Conservation (phyloP, 2,888 invertebrate species). For the Callimorpha dominula region DNA sequence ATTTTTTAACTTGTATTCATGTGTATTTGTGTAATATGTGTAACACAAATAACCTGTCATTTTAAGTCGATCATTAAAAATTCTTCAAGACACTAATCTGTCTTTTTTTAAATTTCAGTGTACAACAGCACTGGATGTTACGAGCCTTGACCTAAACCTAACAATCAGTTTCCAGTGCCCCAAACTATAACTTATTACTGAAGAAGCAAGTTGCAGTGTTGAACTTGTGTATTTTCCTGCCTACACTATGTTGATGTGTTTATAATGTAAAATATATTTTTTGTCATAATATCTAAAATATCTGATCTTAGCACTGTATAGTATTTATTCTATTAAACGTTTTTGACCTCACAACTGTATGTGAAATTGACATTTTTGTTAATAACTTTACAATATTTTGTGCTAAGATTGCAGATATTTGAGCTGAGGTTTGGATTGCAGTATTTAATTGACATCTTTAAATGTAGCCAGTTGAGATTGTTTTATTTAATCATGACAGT, state of each 20-base stretch:
- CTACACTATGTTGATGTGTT: constrained; percentile 61
- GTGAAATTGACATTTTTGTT: constrained; percentile 44
- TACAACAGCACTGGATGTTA: constrained; percentile 76
- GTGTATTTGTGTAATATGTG: not conserved
- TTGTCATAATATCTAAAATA: constrained; percentile 61
- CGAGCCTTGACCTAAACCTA: constrained; percentile 69
- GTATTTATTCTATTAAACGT: constrained; percentile 46
- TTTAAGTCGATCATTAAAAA: constrained; percentile 5
- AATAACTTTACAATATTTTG: constrained; percentile 58
- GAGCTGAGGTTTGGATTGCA: constrained; percentile 70
- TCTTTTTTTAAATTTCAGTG: constrained; percentile 74
- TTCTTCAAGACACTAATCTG: constrained; percentile 8
- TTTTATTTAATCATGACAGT: constrained; percentile 68
- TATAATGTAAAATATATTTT: constrained; percentile 57
- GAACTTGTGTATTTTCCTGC: constrained; percentile 68
- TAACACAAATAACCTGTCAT: constrained; percentile 1
- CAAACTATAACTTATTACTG: constrained; percentile 60
- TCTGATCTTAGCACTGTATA: constrained; percentile 73
- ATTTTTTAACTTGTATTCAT: not conserved
- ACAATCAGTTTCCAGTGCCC: constrained; percentile 71
- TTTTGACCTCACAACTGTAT: constrained; percentile 47
- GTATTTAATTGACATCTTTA: constrained; percentile 76
- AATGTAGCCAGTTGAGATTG: constrained; percentile 64
- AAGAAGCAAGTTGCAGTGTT: constrained; percentile 71
- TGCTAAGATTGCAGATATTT: constrained; percentile 74